phyloP scores from a whole-genome alignment of 2,113 vertebrate genomes.

The Chascanopsetta lugubris region DNA sequence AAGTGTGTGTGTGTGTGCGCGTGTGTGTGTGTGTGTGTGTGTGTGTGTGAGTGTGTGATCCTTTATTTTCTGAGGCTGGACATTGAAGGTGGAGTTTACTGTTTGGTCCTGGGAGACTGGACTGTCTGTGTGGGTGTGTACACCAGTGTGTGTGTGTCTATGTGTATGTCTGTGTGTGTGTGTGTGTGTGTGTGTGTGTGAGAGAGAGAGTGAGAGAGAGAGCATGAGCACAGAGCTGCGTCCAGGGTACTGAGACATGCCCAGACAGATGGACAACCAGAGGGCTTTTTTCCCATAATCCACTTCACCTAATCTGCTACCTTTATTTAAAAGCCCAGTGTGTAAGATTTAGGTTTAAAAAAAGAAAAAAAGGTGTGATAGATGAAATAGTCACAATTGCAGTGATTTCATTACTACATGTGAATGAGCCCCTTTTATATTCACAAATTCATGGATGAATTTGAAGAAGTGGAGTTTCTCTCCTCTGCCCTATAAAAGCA shows the following conservation, averaged over 20 bases:
- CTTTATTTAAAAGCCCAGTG: conserved; percentile 20
- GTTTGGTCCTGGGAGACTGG: conserved; percentile 20
- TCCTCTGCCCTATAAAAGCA: not conserved
- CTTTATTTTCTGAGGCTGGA: not conserved
- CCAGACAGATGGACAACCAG: conserved; percentile 57
- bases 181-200: no score
- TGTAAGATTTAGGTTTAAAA: no score
- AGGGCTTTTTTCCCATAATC: conserved; percentile 54
- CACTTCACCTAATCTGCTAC: conserved; percentile 31
- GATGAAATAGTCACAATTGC: no score
- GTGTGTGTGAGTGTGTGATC: not conserved
- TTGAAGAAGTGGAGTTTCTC: no score
- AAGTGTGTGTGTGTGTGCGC: no score
- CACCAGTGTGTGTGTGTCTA: conserved; percentile 25
- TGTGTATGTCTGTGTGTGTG: conserved; percentile 28
- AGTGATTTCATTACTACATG: no score
- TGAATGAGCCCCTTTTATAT: no score
- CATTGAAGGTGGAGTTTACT: conserved; percentile 18
- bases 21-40: not conserved
- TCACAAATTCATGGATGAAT: no score
- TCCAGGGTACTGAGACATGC: conserved; percentile 48
- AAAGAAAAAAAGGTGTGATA: no score
- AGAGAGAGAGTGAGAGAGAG: no score
- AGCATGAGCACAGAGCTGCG: no score
- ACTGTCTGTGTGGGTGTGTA: conserved; percentile 20